Evolutionary conservation across 2,797 vertebrate genomes (phyloP).

Genomic region (Sebastes flavidus): DNA sequence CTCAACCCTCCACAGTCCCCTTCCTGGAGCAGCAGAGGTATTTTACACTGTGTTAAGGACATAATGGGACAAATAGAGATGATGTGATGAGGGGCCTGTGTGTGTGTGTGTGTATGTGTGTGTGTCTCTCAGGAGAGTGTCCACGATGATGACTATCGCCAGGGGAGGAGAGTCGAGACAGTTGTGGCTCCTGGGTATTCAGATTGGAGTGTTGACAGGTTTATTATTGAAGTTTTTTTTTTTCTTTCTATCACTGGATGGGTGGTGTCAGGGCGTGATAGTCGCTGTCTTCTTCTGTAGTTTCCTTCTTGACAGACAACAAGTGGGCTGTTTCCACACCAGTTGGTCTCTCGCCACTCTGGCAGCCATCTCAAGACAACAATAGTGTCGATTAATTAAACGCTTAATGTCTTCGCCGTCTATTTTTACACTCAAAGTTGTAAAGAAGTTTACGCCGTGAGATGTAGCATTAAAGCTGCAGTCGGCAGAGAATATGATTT

Average conservation of each 20-base stretch:
- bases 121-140: constrained; percentile 67
- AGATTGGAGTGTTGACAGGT: constrained; percentile 76
- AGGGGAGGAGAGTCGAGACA: constrained; percentile 60
- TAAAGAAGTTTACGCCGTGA: background rate
- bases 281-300: constrained; percentile 43
- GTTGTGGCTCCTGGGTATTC: constrained; percentile 71
- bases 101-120: constrained; percentile 31
- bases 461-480: background rate
- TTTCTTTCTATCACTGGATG: constrained; percentile 33
- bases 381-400: constrained; percentile 36
- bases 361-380: constrained; percentile 30
- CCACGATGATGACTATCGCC: constrained; percentile 64
- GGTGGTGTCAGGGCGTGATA: constrained; percentile 49
- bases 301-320: constrained; percentile 55
- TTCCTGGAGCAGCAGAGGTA: constrained; percentile 49
- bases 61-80: constrained; percentile 72
- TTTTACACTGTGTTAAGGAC: constrained; percentile 68
- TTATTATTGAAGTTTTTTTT: constrained; percentile 72
- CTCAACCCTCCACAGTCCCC: constrained; percentile 11
- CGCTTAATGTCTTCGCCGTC: background rate
- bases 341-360: constrained; percentile 46
- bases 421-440: constrained; percentile 30
- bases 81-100: constrained; percentile 38
- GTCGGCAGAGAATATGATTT: no score
- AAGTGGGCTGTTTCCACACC: constrained; percentile 42